These are phyloP conservation scores for Phyto melanocephala DNA, from an alignment of 2,888 invertebrate species.

Conservation along the genomic window DNA sequence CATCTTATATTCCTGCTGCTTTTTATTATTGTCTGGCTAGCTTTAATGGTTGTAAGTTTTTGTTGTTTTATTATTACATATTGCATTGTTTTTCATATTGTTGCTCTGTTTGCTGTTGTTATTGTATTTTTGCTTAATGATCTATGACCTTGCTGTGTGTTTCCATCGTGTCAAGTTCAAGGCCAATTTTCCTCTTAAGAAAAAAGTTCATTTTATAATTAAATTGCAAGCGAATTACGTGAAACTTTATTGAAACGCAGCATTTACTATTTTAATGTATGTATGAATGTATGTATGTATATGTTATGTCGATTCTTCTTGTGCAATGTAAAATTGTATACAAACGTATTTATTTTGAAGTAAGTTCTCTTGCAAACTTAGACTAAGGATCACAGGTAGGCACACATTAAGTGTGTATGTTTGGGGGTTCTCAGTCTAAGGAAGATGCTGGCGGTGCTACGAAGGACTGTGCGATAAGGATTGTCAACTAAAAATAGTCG, in stretches of 20 bases:
- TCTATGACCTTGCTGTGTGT: slow-evolving; percentile 67
- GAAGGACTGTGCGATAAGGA: too few relatives aligned
- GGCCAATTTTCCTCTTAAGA: slow-evolving; percentile 64
- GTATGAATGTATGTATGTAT: too few relatives aligned
- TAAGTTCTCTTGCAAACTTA: too few relatives aligned
- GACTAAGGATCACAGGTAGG: too few relatives aligned
- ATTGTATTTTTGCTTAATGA: slow-evolving; percentile 60
- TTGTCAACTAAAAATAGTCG: too few relatives aligned
- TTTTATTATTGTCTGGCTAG: slow-evolving; percentile 46
- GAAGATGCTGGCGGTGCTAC: too few relatives aligned
- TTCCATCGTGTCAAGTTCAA: slow-evolving; percentile 67
- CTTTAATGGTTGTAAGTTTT: slow-evolving; percentile 8
- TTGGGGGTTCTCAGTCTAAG: too few relatives aligned
- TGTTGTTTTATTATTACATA: slow-evolving; percentile 43
- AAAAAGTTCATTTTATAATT: slow-evolving; percentile 50
- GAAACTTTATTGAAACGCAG: slow-evolving; percentile 16
- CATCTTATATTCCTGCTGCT: slow-evolving; percentile 50
- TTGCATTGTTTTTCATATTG: slow-evolving; percentile 36
- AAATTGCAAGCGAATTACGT: slow-evolving; percentile 47
- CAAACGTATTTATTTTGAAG: too few relatives aligned
- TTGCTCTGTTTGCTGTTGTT: slow-evolving; percentile 36
- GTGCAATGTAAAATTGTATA: too few relatives aligned
- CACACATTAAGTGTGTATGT: too few relatives aligned
- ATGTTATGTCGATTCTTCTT: too few relatives aligned
- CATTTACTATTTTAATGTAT: neutral